Conservation (phyloP, 2,888 invertebrate species). For the Omphaloscelis lunosa region DNA sequence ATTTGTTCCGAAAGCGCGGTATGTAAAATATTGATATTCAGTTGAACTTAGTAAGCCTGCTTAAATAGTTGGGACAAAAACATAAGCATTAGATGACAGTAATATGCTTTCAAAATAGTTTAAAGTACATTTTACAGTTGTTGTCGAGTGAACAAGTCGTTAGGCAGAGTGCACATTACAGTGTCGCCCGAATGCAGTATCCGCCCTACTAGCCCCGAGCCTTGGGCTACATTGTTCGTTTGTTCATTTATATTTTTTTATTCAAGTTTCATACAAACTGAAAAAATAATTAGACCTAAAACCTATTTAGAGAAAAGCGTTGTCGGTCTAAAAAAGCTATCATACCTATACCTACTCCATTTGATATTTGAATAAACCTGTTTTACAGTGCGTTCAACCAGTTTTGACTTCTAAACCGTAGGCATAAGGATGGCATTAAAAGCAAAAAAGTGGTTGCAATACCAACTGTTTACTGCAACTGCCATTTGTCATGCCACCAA, state of each 20-base stretch:
- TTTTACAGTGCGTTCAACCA: no score
- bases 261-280: not conserved
- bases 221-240: conserved; percentile 36
- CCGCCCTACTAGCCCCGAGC: conserved; percentile 24
- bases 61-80: not conserved
- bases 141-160: conserved; percentile 34
- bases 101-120: conserved; percentile 26
- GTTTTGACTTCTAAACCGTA: no score
- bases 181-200: conserved; percentile 37
- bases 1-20: not conserved
- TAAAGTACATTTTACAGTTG: conserved; percentile 32
- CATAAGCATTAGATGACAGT: not conserved
- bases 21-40: not conserved
- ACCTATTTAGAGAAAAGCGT: not conserved
- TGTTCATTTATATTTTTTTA: conserved; percentile 20
- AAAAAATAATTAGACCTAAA: conserved; percentile 11
- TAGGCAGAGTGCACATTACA: conserved; percentile 49
- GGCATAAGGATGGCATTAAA: no score
- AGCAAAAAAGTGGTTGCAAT: no score
- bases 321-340: not conserved
- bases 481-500: no score
- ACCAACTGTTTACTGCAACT: no score
- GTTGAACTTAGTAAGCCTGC: no score
- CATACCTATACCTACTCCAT: no score
- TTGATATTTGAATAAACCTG: no score